Evolutionary conservation across 2,113 vertebrate species (phyloP).

Genomic region (Dascyllus trimaculatus): DNA sequence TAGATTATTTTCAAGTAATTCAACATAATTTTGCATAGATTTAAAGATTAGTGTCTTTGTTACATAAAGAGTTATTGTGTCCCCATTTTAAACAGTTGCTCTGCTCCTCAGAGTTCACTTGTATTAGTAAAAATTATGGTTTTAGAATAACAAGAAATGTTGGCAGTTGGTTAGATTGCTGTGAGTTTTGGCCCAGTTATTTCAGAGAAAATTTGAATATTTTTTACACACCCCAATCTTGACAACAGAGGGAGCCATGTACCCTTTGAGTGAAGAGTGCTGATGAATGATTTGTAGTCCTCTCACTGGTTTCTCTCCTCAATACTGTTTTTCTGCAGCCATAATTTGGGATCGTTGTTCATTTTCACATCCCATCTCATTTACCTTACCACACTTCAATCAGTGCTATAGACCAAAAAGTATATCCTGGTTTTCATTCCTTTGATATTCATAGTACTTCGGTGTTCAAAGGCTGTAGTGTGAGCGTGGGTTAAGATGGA

Average conservation of each 20-base stretch:
- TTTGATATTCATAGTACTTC: conserved; percentile 23
- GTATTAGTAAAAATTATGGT: background rate
- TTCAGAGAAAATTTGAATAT: background rate
- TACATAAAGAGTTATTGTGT: background rate
- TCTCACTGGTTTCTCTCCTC: conserved; percentile 9
- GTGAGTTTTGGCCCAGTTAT: background rate
- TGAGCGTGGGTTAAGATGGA: conserved; percentile 37
- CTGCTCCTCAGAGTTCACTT: background rate
- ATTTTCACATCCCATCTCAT: conserved; percentile 17
- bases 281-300: conserved; percentile 20
- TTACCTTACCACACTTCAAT: background rate
- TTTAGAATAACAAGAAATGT: background rate
- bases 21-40: no score
- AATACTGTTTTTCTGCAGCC: conserved; percentile 14
- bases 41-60: no score
- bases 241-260: conserved; percentile 74
- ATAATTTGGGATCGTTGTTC: conserved; percentile 21
- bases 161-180: background rate
- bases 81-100: background rate
- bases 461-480: conserved; percentile 15
- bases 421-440: conserved; percentile 4
- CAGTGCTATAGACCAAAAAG: background rate
- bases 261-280: background rate
- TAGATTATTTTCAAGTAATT: background rate
- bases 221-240: background rate